Base-by-base conservation (phyloP, 2,888 invertebrate genomes). In the Rhagium mordax region DNA sequence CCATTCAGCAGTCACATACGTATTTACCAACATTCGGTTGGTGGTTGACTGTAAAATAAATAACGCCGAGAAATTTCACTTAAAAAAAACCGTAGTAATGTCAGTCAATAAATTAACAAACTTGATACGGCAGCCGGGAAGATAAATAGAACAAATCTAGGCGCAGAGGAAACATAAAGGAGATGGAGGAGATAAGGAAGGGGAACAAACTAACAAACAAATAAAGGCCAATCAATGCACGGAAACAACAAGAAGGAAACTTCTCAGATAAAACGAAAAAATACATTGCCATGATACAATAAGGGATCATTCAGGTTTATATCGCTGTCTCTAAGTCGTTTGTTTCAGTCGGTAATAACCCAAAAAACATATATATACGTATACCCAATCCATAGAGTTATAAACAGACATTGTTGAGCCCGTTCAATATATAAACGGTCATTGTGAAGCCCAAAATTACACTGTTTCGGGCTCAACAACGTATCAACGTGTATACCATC, bases 31-130 rank as follows among this genome's bases (percentile, higher is more conserved):
- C 6, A 4, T 24, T 4, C 24, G 24, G 6, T 4, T 24, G 6
- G 24, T 6, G 24, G 24, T 41, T 41, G n/a, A n/a, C n/a, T n/a
- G 41, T 41, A 41, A 41, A 13, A 41, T 41, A 41, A 41, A n/a
- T 41, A 13, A n/a, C 4, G 41, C n/a, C n/a, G 13, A 33, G 33
- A 33, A 13, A 33, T 33, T 33, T 3, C 33, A 33, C 33, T 33
- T n/a, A 41, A 41, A n/a, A n/a, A 41, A 41, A 41, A 41, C 10
- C 13, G 13, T 10, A 3, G 13, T 41, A 41, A 41, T 41, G 41
- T 55, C 55, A 55, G 55, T 55, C 55, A 55, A 20, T 55, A 55
- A 55, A 55, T 24, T 24, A 53, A 53, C 53, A 53, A 55, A 55
- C 24, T 24, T 55, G 20, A 55, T 41, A 41, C 41, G n/a, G n/a